phyloP scores from a whole-genome alignment of 92 coral and sea anemone genomes.

The Montipora capitata region DNA sequence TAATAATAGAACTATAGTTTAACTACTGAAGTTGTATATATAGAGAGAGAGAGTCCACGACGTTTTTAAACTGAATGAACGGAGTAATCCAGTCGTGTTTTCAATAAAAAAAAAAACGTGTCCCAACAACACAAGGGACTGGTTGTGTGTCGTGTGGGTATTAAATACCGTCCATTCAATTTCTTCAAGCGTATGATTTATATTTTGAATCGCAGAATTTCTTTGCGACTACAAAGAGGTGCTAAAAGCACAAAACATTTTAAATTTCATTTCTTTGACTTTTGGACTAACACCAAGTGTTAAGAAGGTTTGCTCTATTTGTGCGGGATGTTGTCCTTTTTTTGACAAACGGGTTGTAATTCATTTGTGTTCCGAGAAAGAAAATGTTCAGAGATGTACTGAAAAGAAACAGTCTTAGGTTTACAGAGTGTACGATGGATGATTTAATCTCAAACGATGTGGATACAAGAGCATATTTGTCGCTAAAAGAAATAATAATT shows the following conservation, averaged over 20 bases:
- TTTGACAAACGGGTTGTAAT: slow-evolving; percentile 55
- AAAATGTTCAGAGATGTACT: background rate
- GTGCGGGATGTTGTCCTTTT: background rate
- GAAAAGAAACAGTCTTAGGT: slow-evolving; percentile 6
- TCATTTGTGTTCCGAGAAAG: slow-evolving; percentile 22
- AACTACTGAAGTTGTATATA: slow-evolving; percentile 23
- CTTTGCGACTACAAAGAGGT: slow-evolving; percentile 30
- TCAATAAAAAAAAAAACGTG: background rate
- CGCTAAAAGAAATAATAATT: slow-evolving; percentile 75
- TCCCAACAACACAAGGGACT: background rate
- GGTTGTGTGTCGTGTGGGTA: slow-evolving; percentile 46
- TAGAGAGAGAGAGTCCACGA: slow-evolving; percentile 48
- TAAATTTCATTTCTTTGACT: slow-evolving; percentile 34
- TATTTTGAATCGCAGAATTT: background rate
- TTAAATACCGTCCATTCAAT: slow-evolving; percentile 36
- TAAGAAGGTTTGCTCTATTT: slow-evolving; percentile 20
- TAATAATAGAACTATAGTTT: slow-evolving; percentile 50
- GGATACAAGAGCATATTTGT: slow-evolving; percentile 76
- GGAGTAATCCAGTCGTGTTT: slow-evolving; percentile 7
- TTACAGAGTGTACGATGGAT: slow-evolving; percentile 43
- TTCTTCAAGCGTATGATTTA: background rate
- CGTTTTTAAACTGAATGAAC: slow-evolving; percentile 48
- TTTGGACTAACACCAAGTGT: slow-evolving; percentile 54
- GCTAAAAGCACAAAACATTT: slow-evolving; percentile 44
- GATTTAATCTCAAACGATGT: slow-evolving; percentile 40